These are phyloP conservation scores for Grantiella picta DNA, from an alignment of 2,113 vertebrate genomes.

Conservation along the genomic window DNA sequence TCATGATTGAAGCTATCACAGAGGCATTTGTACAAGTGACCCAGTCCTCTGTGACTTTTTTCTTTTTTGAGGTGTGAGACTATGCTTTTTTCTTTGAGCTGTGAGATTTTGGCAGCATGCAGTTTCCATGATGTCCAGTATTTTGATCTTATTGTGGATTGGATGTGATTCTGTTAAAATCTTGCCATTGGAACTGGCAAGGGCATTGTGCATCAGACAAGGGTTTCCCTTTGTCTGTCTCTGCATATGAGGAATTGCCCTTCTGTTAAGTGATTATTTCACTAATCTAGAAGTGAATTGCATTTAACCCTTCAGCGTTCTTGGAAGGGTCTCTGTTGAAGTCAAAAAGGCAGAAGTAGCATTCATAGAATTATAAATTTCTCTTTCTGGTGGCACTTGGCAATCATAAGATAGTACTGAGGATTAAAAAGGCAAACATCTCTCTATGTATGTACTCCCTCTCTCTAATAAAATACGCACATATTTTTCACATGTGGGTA, in stretches of 20 bases:
- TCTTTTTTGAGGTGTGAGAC: neutral
- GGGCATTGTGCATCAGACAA: neutral
- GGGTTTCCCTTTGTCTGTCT: neutral
- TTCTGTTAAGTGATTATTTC: neutral
- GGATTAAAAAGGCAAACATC: neutral
- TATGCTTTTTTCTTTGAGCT: neutral
- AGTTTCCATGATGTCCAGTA: neutral
- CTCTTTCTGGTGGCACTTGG: neutral
- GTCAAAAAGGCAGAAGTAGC: neutral
- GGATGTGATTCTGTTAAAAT: neutral
- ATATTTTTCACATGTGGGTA: neutral
- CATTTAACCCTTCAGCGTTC: neutral
- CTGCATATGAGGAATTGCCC: neutral
- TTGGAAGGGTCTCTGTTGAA: neutral
- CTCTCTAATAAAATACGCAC: neutral
- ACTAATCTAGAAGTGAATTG: neutral
- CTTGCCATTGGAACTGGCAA: neutral
- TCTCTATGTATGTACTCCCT: neutral
- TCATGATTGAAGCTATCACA: slow-evolving; percentile 53
- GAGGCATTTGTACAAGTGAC: slow-evolving; percentile 36
- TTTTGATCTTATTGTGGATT: neutral
- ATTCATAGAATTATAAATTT: neutral
- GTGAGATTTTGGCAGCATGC: neutral
- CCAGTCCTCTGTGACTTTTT: neutral
- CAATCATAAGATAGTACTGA: neutral